Conservation (phyloP, 2,113 vertebrate genomes). For the Syrmaticus mikado region DNA sequence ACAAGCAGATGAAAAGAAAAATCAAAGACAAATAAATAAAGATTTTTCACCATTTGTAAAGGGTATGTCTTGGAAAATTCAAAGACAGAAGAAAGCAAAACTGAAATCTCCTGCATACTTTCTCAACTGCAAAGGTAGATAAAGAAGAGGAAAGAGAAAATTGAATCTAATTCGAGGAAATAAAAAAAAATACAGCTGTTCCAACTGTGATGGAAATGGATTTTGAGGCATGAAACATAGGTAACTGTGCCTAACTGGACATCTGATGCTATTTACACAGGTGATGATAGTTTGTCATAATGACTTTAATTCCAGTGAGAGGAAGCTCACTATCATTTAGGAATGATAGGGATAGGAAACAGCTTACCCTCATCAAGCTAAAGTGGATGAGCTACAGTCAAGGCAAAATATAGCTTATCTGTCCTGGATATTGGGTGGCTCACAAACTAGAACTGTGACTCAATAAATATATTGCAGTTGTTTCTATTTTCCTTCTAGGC, state of each 20-base stretch:
- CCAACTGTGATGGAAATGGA: neutral
- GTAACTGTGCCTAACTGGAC: neutral
- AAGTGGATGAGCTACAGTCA: neutral
- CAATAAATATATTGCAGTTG: neutral
- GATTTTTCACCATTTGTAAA: neutral
- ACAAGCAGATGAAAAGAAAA: neutral
- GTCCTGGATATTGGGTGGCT: neutral
- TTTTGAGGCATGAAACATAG: neutral
- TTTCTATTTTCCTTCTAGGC: neutral
- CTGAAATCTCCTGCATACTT: neutral
- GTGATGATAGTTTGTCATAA: neutral
- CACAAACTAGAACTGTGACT: neutral
- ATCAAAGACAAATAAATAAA: neutral
- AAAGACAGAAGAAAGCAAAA: neutral
- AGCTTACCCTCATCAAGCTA: neutral
- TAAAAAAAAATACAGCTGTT: neutral
- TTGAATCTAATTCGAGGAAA: neutral
- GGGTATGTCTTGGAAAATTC: neutral
- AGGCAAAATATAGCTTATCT: neutral
- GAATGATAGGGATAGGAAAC: neutral
- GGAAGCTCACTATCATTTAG: neutral
- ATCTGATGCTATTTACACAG: neutral
- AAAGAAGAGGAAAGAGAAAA: neutral
- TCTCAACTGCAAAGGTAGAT: neutral
- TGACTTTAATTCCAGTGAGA: neutral